Percentiles rank a stretch among this genome's conserved stretches.
phyloP scores from a whole-genome alignment of 1,140 invertebrate genomes.

The Bathynomus jamesi region DNA sequence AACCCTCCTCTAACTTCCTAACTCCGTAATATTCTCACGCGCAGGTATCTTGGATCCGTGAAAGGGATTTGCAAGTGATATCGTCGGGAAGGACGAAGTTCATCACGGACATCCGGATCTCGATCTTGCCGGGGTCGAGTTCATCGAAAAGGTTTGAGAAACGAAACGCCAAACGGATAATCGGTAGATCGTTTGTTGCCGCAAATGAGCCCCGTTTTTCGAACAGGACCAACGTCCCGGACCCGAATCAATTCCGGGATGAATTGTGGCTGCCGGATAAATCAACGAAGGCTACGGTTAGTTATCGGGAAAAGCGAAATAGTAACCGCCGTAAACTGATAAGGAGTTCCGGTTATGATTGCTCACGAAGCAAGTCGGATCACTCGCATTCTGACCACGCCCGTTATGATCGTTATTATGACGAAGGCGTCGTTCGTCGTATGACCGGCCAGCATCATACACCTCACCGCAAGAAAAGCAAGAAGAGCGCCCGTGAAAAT shows the following conservation, averaged over 20 bases:
- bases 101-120: constrained; percentile 27
- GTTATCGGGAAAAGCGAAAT: neutral
- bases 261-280: neutral
- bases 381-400: no score
- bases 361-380: no score
- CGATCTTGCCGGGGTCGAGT: constrained; percentile 18
- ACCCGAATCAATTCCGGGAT: neutral
- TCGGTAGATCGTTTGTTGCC: neutral
- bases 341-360: no score
- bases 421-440: no score
- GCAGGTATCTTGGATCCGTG: constrained; percentile 32
- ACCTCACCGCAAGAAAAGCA: no score
- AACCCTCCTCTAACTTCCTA: no score
- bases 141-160: neutral
- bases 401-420: no score
- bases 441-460: no score
- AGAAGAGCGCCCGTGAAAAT: no score
- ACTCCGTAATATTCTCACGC: no score
- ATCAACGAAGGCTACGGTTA: neutral
- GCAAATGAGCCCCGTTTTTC: neutral
- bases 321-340: neutral
- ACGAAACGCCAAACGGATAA: neutral
- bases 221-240: constrained; percentile 1
- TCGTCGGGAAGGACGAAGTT: constrained; percentile 23
- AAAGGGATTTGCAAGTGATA: constrained; percentile 24